phyloP scores from a whole-genome alignment of 2,888 invertebrate genomes.

The Melanotus villosus region DNA sequence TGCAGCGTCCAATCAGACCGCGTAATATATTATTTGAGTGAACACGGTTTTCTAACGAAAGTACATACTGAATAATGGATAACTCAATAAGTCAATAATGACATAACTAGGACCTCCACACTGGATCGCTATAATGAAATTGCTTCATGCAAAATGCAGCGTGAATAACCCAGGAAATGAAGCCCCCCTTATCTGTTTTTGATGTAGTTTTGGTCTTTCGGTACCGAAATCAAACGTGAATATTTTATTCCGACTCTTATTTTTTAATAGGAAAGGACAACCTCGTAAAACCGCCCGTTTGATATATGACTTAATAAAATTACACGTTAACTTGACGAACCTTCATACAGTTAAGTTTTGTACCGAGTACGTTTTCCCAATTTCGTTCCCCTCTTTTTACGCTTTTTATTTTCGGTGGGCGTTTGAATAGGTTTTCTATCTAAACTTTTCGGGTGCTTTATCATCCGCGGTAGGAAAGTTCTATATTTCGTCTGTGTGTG shows the following conservation, averaged over 20 bases:
- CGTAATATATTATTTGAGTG: slow-evolving; percentile 5
- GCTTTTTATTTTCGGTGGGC: no score
- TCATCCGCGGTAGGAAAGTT: slow-evolving; percentile 1
- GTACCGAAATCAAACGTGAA: not conserved
- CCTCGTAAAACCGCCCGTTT: not conserved
- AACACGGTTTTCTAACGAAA: slow-evolving; percentile 17
- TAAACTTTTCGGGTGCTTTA: slow-evolving; percentile 18
- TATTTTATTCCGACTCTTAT: not conserved
- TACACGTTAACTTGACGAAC: slow-evolving; percentile 1
- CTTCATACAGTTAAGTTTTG: no score
- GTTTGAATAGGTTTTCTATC: slow-evolving; percentile 21
- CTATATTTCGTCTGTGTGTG: slow-evolving; percentile 20
- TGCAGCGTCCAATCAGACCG: slow-evolving; percentile 19
- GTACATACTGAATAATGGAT: slow-evolving; percentile 36
- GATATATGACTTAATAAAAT: slow-evolving; percentile 10
- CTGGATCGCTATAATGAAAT: slow-evolving; percentile 28
- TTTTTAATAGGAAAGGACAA: not conserved
- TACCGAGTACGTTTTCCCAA: no score
- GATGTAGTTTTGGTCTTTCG: not conserved
- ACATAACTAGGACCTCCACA: slow-evolving; percentile 30
- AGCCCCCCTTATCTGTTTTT: slow-evolving; percentile 1
- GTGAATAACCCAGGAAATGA: not conserved
- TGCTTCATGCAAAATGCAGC: slow-evolving; percentile 29
- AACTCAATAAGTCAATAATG: slow-evolving; percentile 37
- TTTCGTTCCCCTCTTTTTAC: no score